Conservation (phyloP, 2,797 vertebrate genomes). For the Smutsia gigantea region DNA sequence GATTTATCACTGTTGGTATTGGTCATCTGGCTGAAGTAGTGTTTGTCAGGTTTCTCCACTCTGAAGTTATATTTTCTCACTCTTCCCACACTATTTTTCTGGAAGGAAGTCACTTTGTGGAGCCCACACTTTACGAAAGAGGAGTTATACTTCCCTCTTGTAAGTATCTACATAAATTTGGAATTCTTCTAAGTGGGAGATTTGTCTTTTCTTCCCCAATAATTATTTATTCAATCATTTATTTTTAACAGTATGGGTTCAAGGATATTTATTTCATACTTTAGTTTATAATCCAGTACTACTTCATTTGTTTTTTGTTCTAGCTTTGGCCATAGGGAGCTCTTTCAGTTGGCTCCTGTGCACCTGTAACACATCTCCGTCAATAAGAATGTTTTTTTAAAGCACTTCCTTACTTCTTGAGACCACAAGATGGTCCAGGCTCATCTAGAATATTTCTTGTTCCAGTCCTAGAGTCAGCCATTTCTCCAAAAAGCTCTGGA, state of each 20-base stretch:
- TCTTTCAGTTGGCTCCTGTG: not conserved
- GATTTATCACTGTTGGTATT: not conserved
- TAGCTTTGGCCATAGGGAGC: not conserved
- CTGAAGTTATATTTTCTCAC: not conserved
- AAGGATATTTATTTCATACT: not conserved
- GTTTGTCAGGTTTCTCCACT: conserved; percentile 1
- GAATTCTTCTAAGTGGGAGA: not conserved
- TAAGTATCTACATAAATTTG: conserved; percentile 17
- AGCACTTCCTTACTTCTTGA: not conserved
- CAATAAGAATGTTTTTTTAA: not conserved
- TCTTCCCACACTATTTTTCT: not conserved
- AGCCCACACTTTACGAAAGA: not conserved
- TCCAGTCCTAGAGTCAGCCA: not conserved
- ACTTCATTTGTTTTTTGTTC: not conserved
- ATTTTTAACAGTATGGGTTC: not conserved
- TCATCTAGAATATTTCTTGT: not conserved
- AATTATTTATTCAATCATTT: not conserved
- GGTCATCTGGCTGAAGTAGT: not conserved
- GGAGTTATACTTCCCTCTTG: not conserved
- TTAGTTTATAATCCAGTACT: not conserved
- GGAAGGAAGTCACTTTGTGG: not conserved
- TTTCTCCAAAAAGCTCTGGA: not conserved
- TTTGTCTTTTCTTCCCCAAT: not conserved
- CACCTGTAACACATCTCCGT: not conserved
- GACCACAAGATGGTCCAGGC: not conserved